Percentiles rank a stretch among this genome's conserved stretches.
Evolutionary conservation across 2,888 invertebrate species (phyloP).

Genomic region (Epirrhoe alternata): DNA sequence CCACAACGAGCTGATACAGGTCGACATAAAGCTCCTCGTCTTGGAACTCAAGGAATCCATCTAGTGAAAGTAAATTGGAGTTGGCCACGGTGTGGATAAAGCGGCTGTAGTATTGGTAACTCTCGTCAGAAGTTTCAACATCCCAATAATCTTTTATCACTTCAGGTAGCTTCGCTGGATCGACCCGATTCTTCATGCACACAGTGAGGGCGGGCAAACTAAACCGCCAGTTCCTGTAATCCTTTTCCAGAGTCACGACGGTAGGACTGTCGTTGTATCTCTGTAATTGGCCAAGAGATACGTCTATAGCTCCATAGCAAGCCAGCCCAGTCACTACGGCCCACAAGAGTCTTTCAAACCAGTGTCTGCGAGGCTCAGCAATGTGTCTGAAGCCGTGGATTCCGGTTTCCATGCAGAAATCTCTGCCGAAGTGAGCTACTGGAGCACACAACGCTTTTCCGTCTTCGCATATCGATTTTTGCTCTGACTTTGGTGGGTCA

Average conservation of each 20-base stretch:
- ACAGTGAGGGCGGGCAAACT: constrained; percentile 85
- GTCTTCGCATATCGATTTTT: constrained; percentile 7
- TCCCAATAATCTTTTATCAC: constrained; percentile 67
- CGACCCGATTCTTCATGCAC: constrained; percentile 75
- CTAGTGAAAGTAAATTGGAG: constrained; percentile 67
- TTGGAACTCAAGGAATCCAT: constrained; percentile 63
- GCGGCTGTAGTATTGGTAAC: constrained; percentile 66
- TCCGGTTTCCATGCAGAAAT: constrained; percentile 76
- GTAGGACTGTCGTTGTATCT: constrained; percentile 86
- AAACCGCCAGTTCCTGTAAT: constrained; percentile 86
- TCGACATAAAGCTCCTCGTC: constrained; percentile 64
- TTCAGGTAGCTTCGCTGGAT: constrained; percentile 55
- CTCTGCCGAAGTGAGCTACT: constrained; percentile 46
- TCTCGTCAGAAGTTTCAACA: constrained; percentile 51
- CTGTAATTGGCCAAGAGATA: constrained; percentile 82
- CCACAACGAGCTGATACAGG: constrained; percentile 68
- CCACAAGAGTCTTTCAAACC: constrained; percentile 81
- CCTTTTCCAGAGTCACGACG: constrained; percentile 87
- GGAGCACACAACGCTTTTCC: constrained; percentile 1
- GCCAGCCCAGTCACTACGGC: constrained; percentile 62
- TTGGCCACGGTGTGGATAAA: constrained; percentile 72
- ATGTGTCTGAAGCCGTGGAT: constrained; percentile 81
- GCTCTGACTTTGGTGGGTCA: constrained; percentile 7
- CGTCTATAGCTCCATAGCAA: constrained; percentile 69
- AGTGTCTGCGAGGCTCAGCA: constrained; percentile 70